Percentiles rank a stretch among this genome's conserved stretches.
Evolutionary conservation across 2,888 invertebrate genomes (phyloP).

Genomic region (Xylocampa areola): DNA sequence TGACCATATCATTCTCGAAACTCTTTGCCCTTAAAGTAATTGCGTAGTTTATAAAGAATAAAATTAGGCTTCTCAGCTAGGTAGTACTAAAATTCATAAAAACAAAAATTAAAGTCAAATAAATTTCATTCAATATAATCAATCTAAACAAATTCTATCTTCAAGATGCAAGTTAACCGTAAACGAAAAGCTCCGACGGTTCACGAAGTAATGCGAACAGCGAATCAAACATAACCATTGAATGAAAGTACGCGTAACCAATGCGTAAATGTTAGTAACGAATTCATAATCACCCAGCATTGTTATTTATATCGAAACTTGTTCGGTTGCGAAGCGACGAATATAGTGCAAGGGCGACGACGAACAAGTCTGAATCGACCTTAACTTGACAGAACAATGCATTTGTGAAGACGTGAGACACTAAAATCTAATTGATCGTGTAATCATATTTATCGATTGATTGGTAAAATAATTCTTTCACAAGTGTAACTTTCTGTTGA

Average conservation of each 20-base stretch:
- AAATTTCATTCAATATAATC: background rate
- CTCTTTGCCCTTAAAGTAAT: no score
- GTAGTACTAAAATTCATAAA: no score
- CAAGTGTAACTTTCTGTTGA: slow-evolving; percentile 5
- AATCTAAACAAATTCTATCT: slow-evolving; percentile 8
- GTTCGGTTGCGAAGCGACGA: slow-evolving; percentile 63
- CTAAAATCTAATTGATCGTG: slow-evolving; percentile 49
- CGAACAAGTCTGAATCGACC: slow-evolving; percentile 42
- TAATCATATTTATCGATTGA: slow-evolving; percentile 42
- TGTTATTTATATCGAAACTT: slow-evolving; percentile 64
- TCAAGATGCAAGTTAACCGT: slow-evolving; percentile 13
- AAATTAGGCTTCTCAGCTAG: no score
- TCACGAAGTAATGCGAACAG: slow-evolving; percentile 19
- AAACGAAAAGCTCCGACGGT: slow-evolving; percentile 31
- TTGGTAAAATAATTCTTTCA: slow-evolving; percentile 29
- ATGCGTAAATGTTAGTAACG: slow-evolving; percentile 69
- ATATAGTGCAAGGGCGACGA: slow-evolving; percentile 73
- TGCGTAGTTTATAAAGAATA: no score
- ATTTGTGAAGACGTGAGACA: slow-evolving; percentile 43
- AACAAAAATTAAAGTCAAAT: background rate
- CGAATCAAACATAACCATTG: slow-evolving; percentile 27
- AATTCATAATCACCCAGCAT: slow-evolving; percentile 71
- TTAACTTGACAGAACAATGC: slow-evolving; percentile 64
- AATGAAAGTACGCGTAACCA: slow-evolving; percentile 63
- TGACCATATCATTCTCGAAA: no score